phyloP scores from a whole-genome alignment of 2,113 vertebrate species.

The Equus przewalskii region DNA sequence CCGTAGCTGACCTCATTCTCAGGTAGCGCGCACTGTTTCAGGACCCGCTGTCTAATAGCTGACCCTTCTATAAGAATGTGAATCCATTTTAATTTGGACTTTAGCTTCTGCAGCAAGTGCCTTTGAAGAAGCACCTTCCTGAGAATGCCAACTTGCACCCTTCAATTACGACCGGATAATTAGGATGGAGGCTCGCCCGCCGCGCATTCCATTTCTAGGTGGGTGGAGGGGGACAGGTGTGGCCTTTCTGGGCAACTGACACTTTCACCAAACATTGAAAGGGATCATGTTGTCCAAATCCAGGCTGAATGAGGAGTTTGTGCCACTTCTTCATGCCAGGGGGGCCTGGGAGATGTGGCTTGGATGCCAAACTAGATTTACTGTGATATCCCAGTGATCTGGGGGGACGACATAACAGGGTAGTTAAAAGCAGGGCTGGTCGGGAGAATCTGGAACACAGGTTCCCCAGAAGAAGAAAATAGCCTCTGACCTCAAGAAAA shows the following conservation, averaged over 20 bases:
- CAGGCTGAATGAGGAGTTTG: neutral
- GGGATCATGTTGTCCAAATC: neutral
- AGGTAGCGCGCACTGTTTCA: neutral
- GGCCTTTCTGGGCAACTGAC: neutral
- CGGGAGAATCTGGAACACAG: constrained; percentile 5
- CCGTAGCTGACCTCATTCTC: constrained; percentile 72
- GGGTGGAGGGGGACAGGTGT: neutral
- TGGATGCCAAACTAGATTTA: neutral
- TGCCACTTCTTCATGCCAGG: neutral
- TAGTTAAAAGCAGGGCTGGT: neutral
- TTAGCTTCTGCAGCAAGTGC: constrained; percentile 70
- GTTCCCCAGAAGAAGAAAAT: neutral
- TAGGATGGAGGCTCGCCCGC: constrained; percentile 34
- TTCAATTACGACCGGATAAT: constrained; percentile 74
- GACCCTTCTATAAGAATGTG: constrained; percentile 50
- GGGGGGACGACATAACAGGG: neutral
- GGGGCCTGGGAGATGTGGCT: neutral
- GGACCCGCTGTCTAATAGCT: constrained; percentile 56
- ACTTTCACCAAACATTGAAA: neutral
- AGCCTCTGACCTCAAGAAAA: constrained; percentile 37
- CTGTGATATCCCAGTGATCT: neutral
- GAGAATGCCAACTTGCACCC: constrained; percentile 68
- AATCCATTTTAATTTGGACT: constrained; percentile 76
- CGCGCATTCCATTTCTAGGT: constrained; percentile 10
- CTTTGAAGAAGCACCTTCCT: constrained; percentile 78